Evolutionary conservation across 2,797 vertebrate species (phyloP).

Genomic region (Capromys pilorides): DNA sequence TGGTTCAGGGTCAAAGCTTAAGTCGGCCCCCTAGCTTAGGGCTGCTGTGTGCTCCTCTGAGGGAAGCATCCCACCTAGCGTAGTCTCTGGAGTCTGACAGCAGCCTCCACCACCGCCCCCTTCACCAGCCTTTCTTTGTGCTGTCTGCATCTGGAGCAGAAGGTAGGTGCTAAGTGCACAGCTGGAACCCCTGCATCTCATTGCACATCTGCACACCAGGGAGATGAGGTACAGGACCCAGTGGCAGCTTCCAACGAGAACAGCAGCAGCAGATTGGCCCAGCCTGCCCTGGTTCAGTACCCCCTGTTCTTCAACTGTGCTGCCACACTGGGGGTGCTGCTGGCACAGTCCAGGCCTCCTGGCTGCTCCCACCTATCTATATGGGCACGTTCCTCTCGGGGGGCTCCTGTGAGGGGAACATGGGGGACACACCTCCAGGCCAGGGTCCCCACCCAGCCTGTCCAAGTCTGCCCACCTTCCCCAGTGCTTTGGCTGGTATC

Average conservation of each 20-base stretch:
- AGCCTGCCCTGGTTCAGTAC: too few relatives aligned
- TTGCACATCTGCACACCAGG: neutral
- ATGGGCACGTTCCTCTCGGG: neutral
- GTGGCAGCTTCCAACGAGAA: too few relatives aligned
- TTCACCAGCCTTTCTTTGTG: neutral
- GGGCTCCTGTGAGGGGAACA: neutral
- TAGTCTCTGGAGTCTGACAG: neutral
- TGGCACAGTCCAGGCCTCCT: neutral
- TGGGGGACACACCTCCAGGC: neutral
- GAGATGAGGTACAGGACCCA: fast-evolving
- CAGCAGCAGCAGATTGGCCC: fast-evolving
- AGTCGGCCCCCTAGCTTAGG: neutral
- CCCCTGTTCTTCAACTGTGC: neutral
- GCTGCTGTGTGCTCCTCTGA: neutral
- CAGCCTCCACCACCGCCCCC: too few relatives aligned
- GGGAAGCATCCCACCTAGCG: fast-evolving
- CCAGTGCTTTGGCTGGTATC: slow-evolving; percentile 2
- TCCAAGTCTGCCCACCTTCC: neutral
- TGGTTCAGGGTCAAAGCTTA: too few relatives aligned
- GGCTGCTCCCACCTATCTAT: neutral
- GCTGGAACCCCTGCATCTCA: neutral
- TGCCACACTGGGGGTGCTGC: too few relatives aligned
- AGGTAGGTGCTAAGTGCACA: too few relatives aligned
- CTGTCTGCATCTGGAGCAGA: neutral
- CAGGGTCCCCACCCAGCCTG: neutral